A percentile compares a stretch with the other conserved stretches of the same genome.
Conservation (phyloP, 2,888 invertebrate genomes). For the Parnassius glacialis region DNA sequence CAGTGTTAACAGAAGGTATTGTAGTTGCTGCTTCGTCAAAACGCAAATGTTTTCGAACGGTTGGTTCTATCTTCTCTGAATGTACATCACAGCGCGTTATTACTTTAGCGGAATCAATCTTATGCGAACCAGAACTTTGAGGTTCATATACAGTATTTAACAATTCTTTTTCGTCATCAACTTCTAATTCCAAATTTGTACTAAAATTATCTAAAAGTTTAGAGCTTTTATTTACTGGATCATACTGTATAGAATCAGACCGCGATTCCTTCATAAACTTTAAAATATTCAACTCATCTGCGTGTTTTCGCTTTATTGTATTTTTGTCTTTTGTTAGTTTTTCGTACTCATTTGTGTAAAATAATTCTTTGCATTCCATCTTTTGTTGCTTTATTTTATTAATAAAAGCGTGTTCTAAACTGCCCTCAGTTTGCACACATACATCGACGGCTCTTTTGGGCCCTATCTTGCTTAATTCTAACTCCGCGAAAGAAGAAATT, state of each 20-base stretch:
- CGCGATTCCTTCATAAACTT: constrained; percentile 46
- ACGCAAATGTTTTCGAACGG: constrained; percentile 43
- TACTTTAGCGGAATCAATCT: constrained; percentile 1
- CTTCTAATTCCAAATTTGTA: constrained; percentile 18
- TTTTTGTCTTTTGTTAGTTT: constrained; percentile 4
- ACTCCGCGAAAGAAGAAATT: constrained; percentile 52
- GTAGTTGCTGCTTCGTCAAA: constrained; percentile 52
- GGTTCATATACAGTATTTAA: constrained; percentile 42
- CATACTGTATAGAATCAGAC: constrained; percentile 33
- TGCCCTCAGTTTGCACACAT: constrained; percentile 60
- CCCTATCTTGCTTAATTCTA: constrained; percentile 51
- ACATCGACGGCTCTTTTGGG: constrained; percentile 34
- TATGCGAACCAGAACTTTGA: not conserved
- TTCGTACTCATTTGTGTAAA: not conserved
- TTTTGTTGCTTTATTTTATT: constrained; percentile 23
- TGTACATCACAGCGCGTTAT: constrained; percentile 25
- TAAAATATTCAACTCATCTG: constrained; percentile 51
- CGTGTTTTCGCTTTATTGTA: constrained; percentile 17
- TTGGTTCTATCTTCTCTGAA: constrained; percentile 22
- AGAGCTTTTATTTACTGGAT: constrained; percentile 12
- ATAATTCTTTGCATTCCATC: constrained; percentile 1
- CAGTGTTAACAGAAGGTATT: constrained; percentile 36
- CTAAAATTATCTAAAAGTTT: constrained; percentile 12
- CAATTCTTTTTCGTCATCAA: constrained; percentile 46
- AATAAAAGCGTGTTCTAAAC: constrained; percentile 46